phyloP scores from a whole-genome alignment of 2,888 invertebrate species.

The Calliopum simillimum region DNA sequence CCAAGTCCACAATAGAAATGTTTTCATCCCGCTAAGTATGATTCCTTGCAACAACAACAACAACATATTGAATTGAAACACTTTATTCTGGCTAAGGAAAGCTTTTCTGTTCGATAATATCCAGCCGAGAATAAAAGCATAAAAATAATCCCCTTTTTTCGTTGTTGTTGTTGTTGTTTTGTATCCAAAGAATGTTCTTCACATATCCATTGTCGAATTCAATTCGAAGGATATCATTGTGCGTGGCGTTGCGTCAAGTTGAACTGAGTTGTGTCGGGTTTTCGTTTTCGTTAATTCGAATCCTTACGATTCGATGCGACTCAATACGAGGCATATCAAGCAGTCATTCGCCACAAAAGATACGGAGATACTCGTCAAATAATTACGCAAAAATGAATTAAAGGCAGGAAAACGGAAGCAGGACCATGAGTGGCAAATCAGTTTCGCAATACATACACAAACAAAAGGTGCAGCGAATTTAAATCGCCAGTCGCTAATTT shows the following conservation, averaged over 20 bases:
- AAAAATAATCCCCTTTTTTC: not conserved
- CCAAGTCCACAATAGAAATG: too few relatives aligned
- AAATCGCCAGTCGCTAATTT: conserved; percentile 13
- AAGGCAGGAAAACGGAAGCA: conserved; percentile 47
- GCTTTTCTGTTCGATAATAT: conserved; percentile 14
- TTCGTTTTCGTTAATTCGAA: conserved; percentile 23
- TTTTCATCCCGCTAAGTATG: not conserved
- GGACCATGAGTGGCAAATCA: conserved; percentile 54
- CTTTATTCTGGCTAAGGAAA: not conserved
- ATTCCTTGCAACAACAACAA: not conserved
- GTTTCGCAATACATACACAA: conserved; percentile 67
- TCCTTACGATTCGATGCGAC: conserved; percentile 27
- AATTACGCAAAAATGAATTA: conserved; percentile 57
- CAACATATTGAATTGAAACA: too few relatives aligned
- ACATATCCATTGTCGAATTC: conserved; percentile 34
- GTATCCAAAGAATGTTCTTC: conserved; percentile 24
- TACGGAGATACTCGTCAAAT: conserved; percentile 51
- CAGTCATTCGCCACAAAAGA: too few relatives aligned
- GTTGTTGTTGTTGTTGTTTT: too few relatives aligned
- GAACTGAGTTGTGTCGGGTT: conserved; percentile 4
- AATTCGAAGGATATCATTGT: conserved; percentile 30
- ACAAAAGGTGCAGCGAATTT: conserved; percentile 60
- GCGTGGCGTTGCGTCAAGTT: conserved; percentile 15
- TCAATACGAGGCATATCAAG: conserved; percentile 32
- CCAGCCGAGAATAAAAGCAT: not conserved